Evolutionary conservation across 2,888 invertebrate genomes (phyloP).

Genomic region (Tortricodes alternella): DNA sequence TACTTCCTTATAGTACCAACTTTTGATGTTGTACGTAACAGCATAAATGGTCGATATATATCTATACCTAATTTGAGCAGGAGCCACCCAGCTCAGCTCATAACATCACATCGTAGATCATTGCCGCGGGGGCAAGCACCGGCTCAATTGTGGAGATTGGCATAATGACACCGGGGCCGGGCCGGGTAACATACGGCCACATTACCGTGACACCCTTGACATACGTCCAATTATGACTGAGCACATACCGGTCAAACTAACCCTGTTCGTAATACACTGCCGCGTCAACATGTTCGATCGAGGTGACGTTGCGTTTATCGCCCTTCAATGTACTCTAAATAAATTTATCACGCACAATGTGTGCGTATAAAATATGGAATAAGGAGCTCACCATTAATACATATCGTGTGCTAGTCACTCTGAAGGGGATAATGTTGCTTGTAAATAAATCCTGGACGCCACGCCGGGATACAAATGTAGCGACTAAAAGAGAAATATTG

Average conservation of each 20-base stretch:
- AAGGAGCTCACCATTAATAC: conserved; percentile 65
- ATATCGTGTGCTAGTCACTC: conserved; percentile 65
- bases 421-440: conserved; percentile 75
- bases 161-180: conserved; percentile 72
- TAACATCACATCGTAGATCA: conserved; percentile 71
- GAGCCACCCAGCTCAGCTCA: conserved; percentile 59
- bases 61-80: conserved; percentile 52
- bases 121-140: conserved; percentile 48
- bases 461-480: conserved; percentile 68
- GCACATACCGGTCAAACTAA: no score
- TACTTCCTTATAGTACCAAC: no score
- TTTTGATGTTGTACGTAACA: no score
- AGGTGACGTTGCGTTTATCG: no score
- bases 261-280: no score
- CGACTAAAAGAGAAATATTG: conserved; percentile 69
- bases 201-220: conserved; percentile 77
- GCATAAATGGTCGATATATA: no score
- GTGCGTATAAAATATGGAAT: conserved; percentile 70
- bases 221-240: conserved; percentile 81
- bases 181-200: conserved; percentile 73
- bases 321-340: no score
- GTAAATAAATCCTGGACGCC: conserved; percentile 71
- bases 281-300: no score
- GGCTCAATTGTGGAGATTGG: conserved; percentile 73
- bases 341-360: conserved; percentile 77